phyloP scores from a whole-genome alignment of 2,113 vertebrate genomes.

The Rhadina sibilatrix region DNA sequence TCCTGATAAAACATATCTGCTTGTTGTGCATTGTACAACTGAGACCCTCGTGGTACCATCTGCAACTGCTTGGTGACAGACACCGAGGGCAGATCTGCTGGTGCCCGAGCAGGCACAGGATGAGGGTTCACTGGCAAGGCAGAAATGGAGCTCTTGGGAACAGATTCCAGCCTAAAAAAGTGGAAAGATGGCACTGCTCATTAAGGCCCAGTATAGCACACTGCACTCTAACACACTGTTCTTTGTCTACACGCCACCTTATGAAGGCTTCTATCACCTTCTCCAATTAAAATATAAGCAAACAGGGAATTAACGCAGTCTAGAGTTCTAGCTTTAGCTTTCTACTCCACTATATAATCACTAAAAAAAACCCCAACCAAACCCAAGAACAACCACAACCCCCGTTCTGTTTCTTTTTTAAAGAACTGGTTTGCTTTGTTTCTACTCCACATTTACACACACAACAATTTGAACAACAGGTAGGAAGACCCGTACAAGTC shows the following conservation, averaged over 20 bases:
- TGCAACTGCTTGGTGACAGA: conserved; percentile 86
- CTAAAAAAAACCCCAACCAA: background rate
- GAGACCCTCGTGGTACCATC: conserved; percentile 85
- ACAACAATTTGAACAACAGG: background rate
- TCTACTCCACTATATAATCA: background rate
- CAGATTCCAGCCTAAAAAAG: conserved; percentile 81
- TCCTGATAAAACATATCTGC: conserved; percentile 89
- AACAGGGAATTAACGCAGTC: background rate
- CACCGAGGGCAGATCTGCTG: conserved; percentile 82
- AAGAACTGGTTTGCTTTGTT: background rate
- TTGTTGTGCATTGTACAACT: conserved; percentile 83
- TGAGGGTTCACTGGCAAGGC: conserved; percentile 86
- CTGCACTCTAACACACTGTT: background rate
- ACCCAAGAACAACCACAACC: background rate
- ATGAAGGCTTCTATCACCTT: background rate
- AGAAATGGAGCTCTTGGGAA: conserved; percentile 79
- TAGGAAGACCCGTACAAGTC: conserved; percentile 81
- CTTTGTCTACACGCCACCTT: background rate
- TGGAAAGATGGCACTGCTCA: background rate
- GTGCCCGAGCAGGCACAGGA: conserved; percentile 77
- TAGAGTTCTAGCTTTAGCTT: background rate
- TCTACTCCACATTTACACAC: background rate
- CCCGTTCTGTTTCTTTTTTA: background rate
- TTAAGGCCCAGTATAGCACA: background rate
- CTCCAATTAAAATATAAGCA: background rate